A percentile compares a stretch with the other conserved stretches of the same genome.
phyloP scores from a whole-genome alignment of 2,888 invertebrate species.

The Thelaira solivaga region DNA sequence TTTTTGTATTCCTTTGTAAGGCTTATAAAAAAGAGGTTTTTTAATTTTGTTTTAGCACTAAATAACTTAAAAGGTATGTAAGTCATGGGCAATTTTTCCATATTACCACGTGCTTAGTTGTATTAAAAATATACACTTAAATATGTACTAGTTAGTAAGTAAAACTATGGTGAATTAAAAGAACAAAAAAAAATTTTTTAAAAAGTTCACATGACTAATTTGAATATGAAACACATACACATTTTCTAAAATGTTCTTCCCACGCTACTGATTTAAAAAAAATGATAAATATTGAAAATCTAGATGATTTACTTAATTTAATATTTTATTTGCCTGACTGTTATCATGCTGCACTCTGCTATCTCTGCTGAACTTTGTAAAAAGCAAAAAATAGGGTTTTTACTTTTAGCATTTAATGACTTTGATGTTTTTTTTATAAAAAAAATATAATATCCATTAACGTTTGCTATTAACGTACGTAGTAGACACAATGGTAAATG shows the following conservation, averaged over 20 bases:
- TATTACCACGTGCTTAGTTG: too few species aligned
- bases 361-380: slow-evolving; percentile 34
- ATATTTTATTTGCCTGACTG: not conserved
- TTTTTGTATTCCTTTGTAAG: too few species aligned
- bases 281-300: slow-evolving; percentile 51
- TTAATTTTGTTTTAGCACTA: too few species aligned
- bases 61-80: too few species aligned
- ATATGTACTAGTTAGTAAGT: too few species aligned
- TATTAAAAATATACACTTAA: too few species aligned
- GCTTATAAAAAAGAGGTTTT: too few species aligned
- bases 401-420: slow-evolving; percentile 45
- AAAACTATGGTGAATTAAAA: too few species aligned
- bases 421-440: slow-evolving; percentile 37
- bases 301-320: slow-evolving; percentile 17
- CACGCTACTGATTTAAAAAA: slow-evolving; percentile 49
- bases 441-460: slow-evolving; percentile 41
- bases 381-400: slow-evolving; percentile 18
- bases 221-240: slow-evolving; percentile 27
- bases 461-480: not conserved
- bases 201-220: slow-evolving; percentile 62
- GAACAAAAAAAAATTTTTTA: not conserved
- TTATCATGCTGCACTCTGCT: not conserved
- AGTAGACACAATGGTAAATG: slow-evolving; percentile 26
- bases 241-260: slow-evolving; percentile 37
- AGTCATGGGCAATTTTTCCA: too few species aligned